Evolutionary conservation across 2,797 vertebrate species (phyloP).

Genomic region (Taeniopygia guttata): DNA sequence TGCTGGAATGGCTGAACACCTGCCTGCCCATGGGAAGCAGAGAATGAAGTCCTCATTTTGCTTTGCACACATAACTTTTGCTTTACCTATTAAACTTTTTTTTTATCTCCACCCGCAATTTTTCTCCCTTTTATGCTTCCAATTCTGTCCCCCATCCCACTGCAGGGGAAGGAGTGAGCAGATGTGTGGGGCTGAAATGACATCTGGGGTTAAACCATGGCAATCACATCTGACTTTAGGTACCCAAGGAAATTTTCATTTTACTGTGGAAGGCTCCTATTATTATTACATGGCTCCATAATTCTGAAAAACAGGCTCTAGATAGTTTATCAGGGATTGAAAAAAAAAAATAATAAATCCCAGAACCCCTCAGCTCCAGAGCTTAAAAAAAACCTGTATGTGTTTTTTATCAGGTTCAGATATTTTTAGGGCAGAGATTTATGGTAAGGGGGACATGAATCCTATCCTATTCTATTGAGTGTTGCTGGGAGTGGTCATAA

Average conservation of each 20-base stretch:
- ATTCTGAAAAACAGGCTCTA: neutral
- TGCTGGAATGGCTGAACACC: neutral
- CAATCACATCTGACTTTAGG: neutral
- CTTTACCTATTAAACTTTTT: neutral
- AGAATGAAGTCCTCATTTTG: neutral
- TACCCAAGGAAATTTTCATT: neutral
- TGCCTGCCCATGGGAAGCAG: neutral
- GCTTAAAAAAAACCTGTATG: neutral
- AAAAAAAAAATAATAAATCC: neutral
- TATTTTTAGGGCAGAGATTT: neutral
- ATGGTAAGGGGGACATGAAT: neutral
- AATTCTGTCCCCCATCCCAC: neutral
- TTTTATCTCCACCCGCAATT: neutral
- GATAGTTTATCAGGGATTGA: neutral
- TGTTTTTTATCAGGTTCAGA: neutral
- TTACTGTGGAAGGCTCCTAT: neutral
- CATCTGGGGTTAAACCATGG: neutral
- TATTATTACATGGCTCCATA: neutral
- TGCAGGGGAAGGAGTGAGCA: neutral
- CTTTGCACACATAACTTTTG: neutral
- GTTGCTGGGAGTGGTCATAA: neutral
- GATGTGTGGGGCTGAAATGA: neutral
- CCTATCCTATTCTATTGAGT: rapidly evolving
- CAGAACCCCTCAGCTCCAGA: neutral
- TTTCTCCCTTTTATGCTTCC: neutral